Base-by-base conservation (phyloP, 2,888 invertebrate genomes). In the Ophioninae sp. region DNA sequence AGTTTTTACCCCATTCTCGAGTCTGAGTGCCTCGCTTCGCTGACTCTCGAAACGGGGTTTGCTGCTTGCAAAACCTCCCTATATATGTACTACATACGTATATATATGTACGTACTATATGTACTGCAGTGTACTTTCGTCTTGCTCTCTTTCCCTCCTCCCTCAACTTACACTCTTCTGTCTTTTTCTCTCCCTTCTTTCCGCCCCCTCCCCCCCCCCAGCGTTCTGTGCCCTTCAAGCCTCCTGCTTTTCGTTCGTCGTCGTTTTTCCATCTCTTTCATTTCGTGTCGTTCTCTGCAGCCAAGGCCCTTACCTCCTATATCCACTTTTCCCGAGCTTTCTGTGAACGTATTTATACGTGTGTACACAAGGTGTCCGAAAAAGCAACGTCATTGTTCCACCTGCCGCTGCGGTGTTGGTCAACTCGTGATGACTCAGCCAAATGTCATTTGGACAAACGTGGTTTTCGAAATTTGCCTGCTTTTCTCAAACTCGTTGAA, bases 11-110 rank as follows among this genome's bases (percentile, higher is more conserved):
- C 90, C 88, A 91, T 90, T 90, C 90, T 89, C 87, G 89, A 91
- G 91, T 91, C 91, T 91, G 91, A 91, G 91, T 91, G 91, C 90
- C 88, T 89, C 91, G 91, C 91, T 91, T 87, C 87, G 91, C 90
- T 91, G 91, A 89, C 89, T 91, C 91, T 91, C 88, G 90, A 91
- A 91, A 91, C 90, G n/a, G 89, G 90, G 90, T 89, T 79, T 79
- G 73, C 79, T 79, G 69, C 75, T 85, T 89, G 89, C 86, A 87
- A 88, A 89, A 87, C 86, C 81, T 88, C 85, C 83, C 76, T 80
- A 22, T 73, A 72, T 61, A 59, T 51, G n/a, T n/a, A n/a, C n/a
- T n/a, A n/a, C n/a, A n/a, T n/a, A n/a, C n/a, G n/a, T n/a, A n/a
- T n/a, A n/a, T n/a, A n/a, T n/a, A n/a, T n/a, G n/a, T n/a, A n/a